These are phyloP conservation scores for Coreoperca whiteheadi DNA, from an alignment of 2,113 vertebrate species.

Conservation along the genomic window DNA sequence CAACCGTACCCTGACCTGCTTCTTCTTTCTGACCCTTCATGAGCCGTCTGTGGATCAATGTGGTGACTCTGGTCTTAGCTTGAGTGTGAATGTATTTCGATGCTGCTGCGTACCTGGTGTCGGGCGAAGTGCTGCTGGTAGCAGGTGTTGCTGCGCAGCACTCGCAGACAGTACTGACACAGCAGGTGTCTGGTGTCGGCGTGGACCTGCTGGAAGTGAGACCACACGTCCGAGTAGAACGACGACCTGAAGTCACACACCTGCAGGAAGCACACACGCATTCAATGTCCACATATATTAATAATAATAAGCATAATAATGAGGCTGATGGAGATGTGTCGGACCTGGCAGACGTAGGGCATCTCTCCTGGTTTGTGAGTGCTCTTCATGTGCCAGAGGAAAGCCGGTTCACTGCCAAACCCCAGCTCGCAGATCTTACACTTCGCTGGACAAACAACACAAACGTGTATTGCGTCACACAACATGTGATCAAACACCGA, in stretches of 20 bases:
- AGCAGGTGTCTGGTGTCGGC: constrained; percentile 88
- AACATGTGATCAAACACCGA: background rate
- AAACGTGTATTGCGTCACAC: background rate
- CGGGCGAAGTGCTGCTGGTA: constrained; percentile 93
- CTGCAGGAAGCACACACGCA: constrained; percentile 67
- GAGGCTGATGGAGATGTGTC: no score
- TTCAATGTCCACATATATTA: background rate
- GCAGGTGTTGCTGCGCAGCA: constrained; percentile 87
- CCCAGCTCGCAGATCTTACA: constrained; percentile 93
- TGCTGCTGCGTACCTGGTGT: constrained; percentile 91
- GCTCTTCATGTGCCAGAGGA: constrained; percentile 94
- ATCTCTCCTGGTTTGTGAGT: constrained; percentile 94
- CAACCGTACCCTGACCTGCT: no score
- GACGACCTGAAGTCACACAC: constrained; percentile 95
- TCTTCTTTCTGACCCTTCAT: no score
- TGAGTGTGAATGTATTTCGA: no score
- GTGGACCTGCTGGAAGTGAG: constrained; percentile 90
- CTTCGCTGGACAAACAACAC: background rate
- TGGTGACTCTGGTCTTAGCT: no score
- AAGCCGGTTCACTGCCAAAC: constrained; percentile 86
- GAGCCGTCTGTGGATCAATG: no score
- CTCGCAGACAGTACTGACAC: constrained; percentile 93
- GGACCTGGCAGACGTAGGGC: constrained; percentile 86
- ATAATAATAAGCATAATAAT: background rate
- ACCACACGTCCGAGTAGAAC: constrained; percentile 89